These are phyloP conservation scores for Microcebus griseorufus DNA, from an alignment of 2,113 vertebrate species.

Conservation along the genomic window DNA sequence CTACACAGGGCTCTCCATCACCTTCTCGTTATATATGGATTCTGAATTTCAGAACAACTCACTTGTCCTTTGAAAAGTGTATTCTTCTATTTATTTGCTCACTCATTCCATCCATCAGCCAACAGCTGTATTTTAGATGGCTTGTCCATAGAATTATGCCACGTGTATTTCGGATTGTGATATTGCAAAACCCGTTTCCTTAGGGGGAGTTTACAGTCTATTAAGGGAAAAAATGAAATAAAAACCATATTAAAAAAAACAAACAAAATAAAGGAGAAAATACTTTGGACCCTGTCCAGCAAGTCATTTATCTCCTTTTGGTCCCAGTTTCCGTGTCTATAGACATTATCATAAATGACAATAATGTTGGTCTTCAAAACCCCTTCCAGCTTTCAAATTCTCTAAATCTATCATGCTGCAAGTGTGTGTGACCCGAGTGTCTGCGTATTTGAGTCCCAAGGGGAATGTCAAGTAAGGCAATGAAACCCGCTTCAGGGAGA, in stretches of 20 bases:
- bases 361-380: not conserved
- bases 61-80: not conserved
- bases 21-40: not conserved
- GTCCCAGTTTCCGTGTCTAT: not conserved
- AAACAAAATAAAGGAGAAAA: constrained; percentile 40
- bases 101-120: not conserved
- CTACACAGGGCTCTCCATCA: rapidly evolving
- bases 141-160: not conserved
- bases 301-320: constrained; percentile 14
- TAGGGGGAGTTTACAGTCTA: not conserved
- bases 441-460: not conserved
- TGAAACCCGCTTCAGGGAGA: not conserved
- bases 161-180: not conserved
- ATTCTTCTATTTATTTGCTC: not conserved
- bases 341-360: not conserved
- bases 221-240: not conserved
- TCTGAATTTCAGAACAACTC: constrained; percentile 11
- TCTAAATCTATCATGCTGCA: not conserved
- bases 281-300: not conserved
- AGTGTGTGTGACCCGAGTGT: not conserved
- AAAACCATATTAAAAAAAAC: not conserved
- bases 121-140: not conserved
- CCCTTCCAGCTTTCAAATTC: not conserved
- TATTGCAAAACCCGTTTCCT: not conserved
- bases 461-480: not conserved